Evolutionary conservation across 2,113 vertebrate genomes (phyloP).

Genomic region (Zapornia atra): DNA sequence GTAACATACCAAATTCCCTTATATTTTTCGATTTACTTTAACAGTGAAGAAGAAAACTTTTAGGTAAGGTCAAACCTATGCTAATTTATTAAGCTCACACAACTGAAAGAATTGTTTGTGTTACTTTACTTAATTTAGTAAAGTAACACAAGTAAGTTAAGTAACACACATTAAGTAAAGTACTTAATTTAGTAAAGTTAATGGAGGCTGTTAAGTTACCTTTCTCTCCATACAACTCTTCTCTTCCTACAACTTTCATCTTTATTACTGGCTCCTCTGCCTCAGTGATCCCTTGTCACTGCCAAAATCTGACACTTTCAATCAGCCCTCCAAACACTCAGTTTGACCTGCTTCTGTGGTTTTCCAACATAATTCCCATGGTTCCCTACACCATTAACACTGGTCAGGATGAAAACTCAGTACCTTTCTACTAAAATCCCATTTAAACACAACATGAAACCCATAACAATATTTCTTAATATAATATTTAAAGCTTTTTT

Average conservation of each 20-base stretch:
- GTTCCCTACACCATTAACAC: neutral
- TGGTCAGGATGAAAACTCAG: neutral
- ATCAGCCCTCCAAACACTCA: neutral
- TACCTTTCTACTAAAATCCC: neutral
- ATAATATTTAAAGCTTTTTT: neutral
- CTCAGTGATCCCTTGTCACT: neutral
- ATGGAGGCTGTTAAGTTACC: neutral
- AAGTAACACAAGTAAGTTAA: no score
- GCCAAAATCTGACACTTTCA: accelerated
- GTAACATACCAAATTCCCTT: neutral
- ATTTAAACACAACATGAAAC: neutral
- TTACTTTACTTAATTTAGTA: neutral
- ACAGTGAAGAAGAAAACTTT: neutral
- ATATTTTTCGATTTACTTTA: neutral
- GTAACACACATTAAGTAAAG: no score
- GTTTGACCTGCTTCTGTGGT: neutral
- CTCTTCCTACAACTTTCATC: neutral
- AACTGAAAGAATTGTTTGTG: neutral
- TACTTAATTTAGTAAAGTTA: no score
- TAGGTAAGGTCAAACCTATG: neutral
- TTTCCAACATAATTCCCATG: neutral
- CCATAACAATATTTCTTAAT: neutral
- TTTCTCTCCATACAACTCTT: neutral
- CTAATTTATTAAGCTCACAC: neutral
- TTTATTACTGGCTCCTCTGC: neutral